phyloP scores from a whole-genome alignment of 2,888 invertebrate species.

The Dorcus parallelipipedus region DNA sequence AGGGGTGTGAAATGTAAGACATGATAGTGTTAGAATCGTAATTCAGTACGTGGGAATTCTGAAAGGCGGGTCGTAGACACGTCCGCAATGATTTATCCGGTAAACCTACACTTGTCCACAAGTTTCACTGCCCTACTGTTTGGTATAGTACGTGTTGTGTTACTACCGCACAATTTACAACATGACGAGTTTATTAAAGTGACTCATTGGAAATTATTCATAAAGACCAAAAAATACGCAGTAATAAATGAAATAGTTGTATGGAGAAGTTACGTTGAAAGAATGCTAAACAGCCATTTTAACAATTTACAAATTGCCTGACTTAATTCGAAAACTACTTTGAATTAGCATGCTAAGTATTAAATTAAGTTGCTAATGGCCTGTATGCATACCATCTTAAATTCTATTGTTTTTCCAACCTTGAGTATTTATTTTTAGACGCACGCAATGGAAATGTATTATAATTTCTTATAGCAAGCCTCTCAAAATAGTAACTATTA shows the following conservation, averaged over 20 bases:
- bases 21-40: no score
- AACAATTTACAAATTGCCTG: conserved; percentile 8
- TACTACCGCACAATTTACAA: conserved; percentile 10
- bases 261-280: no score
- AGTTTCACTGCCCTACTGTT: conserved; percentile 24
- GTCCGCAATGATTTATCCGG: conserved; percentile 26
- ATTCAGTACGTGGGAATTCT: no score
- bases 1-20: no score
- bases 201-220: conserved; percentile 5
- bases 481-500: no score
- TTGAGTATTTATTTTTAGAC: not conserved
- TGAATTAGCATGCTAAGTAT: conserved; percentile 10
- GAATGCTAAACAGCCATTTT: not conserved
- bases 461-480: no score
- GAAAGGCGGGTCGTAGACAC: conserved; percentile 8
- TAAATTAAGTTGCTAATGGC: conserved; percentile 13
- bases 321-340: conserved; percentile 8
- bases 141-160: conserved; percentile 22
- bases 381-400: conserved; percentile 9
- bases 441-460: not conserved
- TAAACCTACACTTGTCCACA: conserved; percentile 26
- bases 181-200: conserved; percentile 21
- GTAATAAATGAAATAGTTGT: no score
- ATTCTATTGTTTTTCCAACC: conserved; percentile 3
- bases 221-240: no score